Conservation (phyloP, 2,888 invertebrate genomes). For the Aricia artaxerxes region DNA sequence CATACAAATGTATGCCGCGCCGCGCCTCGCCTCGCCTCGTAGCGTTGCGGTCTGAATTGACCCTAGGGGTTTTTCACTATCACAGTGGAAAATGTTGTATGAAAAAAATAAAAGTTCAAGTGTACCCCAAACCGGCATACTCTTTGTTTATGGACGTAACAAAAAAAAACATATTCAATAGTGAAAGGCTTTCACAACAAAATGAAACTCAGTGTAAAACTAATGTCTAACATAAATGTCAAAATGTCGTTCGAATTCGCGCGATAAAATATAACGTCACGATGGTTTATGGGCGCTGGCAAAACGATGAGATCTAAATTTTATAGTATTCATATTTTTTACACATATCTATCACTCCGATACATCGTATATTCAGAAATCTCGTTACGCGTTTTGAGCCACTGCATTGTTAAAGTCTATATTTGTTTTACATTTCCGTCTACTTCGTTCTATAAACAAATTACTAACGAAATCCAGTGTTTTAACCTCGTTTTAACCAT, state of each 20-base stretch:
- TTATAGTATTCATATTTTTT: slow-evolving; percentile 22
- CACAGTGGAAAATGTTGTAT: neutral
- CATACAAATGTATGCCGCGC: too few relatives aligned
- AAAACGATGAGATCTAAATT: slow-evolving; percentile 19
- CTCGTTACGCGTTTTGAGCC: neutral
- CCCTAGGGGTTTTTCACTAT: neutral
- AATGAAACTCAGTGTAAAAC: slow-evolving; percentile 22
- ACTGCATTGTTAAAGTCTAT: neutral
- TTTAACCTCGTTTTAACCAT: too few relatives aligned
- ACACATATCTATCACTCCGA: neutral
- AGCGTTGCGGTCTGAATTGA: too few relatives aligned
- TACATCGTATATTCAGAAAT: slow-evolving; percentile 8
- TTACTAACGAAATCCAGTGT: too few relatives aligned
- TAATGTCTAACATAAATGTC: slow-evolving; percentile 22
- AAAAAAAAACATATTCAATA: slow-evolving; percentile 13
- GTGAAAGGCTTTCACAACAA: slow-evolving; percentile 21
- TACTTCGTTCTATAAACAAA: too few relatives aligned
- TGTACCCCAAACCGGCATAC: neutral
- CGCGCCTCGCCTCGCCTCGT: too few relatives aligned
- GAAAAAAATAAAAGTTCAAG: slow-evolving; percentile 7
- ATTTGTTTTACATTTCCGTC: neutral
- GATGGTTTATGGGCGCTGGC: slow-evolving; percentile 4
- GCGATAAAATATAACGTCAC: slow-evolving; percentile 22
- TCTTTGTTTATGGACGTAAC: neutral
- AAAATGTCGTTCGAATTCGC: slow-evolving; percentile 19